A percentile compares a stretch with the other conserved stretches of the same genome.
These are phyloP conservation scores for Cepaea hortensis DNA, from an alignment of 2,888 invertebrate genomes.

Conservation along the genomic window DNA sequence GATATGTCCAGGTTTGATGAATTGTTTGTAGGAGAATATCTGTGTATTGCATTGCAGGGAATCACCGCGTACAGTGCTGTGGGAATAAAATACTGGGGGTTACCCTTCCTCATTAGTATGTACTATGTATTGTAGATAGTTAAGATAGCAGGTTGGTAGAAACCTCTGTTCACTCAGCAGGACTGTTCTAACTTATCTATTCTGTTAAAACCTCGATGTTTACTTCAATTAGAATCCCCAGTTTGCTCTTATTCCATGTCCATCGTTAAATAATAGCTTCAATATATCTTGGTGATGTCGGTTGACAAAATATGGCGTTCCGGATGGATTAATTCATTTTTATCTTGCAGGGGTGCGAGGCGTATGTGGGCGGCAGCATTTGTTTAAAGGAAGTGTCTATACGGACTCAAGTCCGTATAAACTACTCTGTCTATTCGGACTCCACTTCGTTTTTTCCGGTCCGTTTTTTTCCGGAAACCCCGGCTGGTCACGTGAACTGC, in stretches of 20 bases:
- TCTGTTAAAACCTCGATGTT: not conserved
- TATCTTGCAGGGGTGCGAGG: conserved; percentile 24
- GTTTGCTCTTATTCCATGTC: not conserved
- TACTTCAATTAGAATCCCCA: no score
- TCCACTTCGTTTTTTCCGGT: no score
- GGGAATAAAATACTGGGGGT: conserved; percentile 33
- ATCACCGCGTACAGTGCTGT: conserved; percentile 17
- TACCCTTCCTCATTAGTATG: conserved; percentile 47
- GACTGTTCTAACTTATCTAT: not conserved
- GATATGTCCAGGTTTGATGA: no score
- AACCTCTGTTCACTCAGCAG: not conserved
- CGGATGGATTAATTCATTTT: conserved; percentile 43
- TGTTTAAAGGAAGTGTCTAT: no score
- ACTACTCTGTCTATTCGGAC: no score
- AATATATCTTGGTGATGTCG: conserved; percentile 37
- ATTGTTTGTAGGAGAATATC: no score
- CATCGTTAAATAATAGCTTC: not conserved
- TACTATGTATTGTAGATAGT: not conserved
- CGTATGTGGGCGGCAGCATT: not conserved
- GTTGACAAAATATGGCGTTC: conserved; percentile 52
- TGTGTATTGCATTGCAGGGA: conserved; percentile 19
- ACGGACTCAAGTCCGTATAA: no score
- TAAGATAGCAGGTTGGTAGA: conserved; percentile 22
- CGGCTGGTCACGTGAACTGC: no score
- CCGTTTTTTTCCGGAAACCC: no score